These are phyloP conservation scores for Isoperla grammatica DNA, from an alignment of 2,888 invertebrate genomes.

Conservation along the genomic window DNA sequence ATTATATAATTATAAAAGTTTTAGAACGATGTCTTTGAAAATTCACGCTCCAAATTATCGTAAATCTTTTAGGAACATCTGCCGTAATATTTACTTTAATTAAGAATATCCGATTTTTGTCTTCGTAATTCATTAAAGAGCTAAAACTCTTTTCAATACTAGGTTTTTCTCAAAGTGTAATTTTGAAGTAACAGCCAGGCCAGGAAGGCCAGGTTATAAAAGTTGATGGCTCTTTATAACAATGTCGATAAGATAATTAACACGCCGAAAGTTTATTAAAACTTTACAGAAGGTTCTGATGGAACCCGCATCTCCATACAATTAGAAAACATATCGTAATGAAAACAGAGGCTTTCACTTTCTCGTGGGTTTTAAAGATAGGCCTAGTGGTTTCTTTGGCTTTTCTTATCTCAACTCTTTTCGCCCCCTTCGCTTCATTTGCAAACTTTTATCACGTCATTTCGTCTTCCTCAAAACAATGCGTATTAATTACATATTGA, in stretches of 20 bases:
- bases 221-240: constrained; percentile 17
- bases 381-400: neutral
- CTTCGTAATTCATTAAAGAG: neutral
- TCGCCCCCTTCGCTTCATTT: constrained; percentile 11
- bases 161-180: constrained; percentile 5
- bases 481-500: constrained; percentile 31
- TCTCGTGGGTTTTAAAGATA: neutral
- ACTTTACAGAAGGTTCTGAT: neutral
- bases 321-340: constrained; percentile 18
- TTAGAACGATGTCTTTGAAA: neutral
- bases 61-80: constrained; percentile 4
- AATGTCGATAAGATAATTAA: constrained; percentile 22
- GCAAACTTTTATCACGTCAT: constrained; percentile 10
- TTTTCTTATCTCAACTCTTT: constrained; percentile 1
- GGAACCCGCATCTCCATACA: constrained; percentile 9
- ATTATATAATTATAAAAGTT: constrained; percentile 5
- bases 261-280: constrained; percentile 16
- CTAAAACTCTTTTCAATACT: constrained; percentile 4
- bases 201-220: constrained; percentile 5
- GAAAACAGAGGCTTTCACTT: neutral
- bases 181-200: neutral
- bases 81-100: constrained; percentile 16
- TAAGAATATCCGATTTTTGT: constrained; percentile 9
- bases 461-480: constrained; percentile 24
- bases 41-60: constrained; percentile 5